phyloP scores from a whole-genome alignment of 1,140 invertebrate species.

The Pollicipes pollicipes region DNA sequence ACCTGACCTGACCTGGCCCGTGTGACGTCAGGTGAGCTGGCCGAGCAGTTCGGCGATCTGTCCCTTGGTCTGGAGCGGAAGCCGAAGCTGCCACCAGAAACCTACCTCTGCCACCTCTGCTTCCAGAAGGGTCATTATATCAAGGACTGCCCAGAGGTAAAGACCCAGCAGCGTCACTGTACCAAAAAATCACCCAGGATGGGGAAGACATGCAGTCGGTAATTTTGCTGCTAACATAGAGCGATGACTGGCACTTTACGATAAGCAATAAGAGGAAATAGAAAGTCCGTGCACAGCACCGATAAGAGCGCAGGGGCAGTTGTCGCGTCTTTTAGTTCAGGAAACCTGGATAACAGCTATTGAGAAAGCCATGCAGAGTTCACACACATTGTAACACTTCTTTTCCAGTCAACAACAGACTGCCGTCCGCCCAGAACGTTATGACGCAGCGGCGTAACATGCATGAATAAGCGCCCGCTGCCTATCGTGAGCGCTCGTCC shows the following conservation, averaged over 20 bases:
- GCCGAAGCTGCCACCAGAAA: constrained; percentile 42
- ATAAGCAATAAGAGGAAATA: not conserved
- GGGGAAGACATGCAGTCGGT: not conserved
- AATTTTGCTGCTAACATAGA: not conserved
- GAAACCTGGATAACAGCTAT: too few species aligned
- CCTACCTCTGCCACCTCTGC: constrained; percentile 75
- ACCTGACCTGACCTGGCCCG: too few species aligned
- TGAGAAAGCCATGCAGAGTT: too few species aligned
- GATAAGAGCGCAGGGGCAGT: too few species aligned
- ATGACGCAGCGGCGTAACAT: too few species aligned
- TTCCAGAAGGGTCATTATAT: constrained; percentile 87
- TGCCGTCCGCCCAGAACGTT: too few species aligned
- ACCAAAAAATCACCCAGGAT: not conserved
- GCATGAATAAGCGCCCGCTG: too few species aligned
- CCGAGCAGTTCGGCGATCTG: constrained; percentile 44
- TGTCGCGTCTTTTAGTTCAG: too few species aligned
- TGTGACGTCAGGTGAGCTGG: constrained; percentile 36
- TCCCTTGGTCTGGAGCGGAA: constrained; percentile 36
- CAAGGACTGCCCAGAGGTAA: constrained; percentile 73
- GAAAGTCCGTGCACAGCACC: too few species aligned
- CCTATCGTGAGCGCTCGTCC: too few species aligned
- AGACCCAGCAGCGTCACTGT: constrained; percentile 13
- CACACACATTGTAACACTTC: too few species aligned
- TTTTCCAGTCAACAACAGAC: too few species aligned
- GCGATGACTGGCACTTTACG: not conserved